These are phyloP conservation scores for Pristionchus mayeri DNA, from an alignment of 2,888 invertebrate species.

Conservation along the genomic window DNA sequence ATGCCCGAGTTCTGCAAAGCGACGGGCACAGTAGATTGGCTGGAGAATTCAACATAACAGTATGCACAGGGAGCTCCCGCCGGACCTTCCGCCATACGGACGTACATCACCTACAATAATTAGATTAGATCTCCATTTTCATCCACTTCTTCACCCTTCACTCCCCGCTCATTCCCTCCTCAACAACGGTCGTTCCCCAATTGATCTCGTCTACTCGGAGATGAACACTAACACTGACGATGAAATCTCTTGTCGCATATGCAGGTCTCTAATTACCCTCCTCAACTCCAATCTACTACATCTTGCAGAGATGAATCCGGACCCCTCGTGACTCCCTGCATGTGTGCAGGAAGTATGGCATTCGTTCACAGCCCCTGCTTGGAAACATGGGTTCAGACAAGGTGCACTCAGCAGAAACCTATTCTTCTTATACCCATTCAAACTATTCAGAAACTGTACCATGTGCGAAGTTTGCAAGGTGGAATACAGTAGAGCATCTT, in stretches of 20 bases:
- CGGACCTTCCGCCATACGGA: constrained; percentile 88
- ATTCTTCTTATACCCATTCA: too few species aligned
- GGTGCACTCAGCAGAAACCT: constrained; percentile 38
- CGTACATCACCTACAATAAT: constrained; percentile 87
- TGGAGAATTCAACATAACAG: constrained; percentile 92
- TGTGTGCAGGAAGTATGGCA: constrained; percentile 59
- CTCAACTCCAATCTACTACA: background rate
- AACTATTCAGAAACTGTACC: constrained; percentile 40
- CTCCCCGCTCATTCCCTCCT: background rate
- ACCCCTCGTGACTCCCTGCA: constrained; percentile 58
- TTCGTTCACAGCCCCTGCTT: constrained; percentile 59
- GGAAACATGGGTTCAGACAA: constrained; percentile 58
- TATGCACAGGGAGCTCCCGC: constrained; percentile 82
- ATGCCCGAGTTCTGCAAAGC: constrained; percentile 87
- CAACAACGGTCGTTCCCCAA: constrained; percentile 13
- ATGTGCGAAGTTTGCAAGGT: constrained; percentile 51
- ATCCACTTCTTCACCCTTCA: background rate
- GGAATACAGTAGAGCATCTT: constrained; percentile 46
- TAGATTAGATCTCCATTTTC: background rate
- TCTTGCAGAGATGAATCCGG: constrained; percentile 20
- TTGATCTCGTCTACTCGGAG: background rate
- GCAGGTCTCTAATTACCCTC: background rate
- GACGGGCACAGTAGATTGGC: constrained; percentile 89
- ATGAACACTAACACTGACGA: constrained; percentile 31
- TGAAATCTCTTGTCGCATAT: constrained; percentile 32